Evolutionary conservation across 92 coral and sea anemone genomes (phyloP).

Genomic region (Meandrina meandrites): DNA sequence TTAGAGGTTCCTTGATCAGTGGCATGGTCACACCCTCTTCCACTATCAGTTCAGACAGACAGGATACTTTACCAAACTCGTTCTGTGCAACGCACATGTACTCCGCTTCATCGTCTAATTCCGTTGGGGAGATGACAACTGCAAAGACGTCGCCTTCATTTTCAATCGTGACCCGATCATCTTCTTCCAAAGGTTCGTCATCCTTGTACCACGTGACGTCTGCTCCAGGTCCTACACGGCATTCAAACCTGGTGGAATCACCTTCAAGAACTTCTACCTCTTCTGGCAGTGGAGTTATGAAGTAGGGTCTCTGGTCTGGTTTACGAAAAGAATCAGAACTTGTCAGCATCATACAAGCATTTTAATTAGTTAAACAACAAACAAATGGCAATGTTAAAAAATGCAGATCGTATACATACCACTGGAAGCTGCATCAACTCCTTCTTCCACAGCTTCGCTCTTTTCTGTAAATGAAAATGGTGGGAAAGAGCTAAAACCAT

Average conservation of each 20-base stretch:
- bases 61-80: conserved; percentile 68
- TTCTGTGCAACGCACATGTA: conserved; percentile 84
- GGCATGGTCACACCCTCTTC: conserved; percentile 94
- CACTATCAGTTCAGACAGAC: conserved; percentile 75
- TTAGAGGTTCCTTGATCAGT: conserved; percentile 78
- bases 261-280: conserved; percentile 90
- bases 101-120: conserved; percentile 87
- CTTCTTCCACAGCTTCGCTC: conserved; percentile 24
- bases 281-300: conserved; percentile 68
- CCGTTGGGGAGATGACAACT: conserved; percentile 71
- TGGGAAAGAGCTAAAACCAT: background rate
- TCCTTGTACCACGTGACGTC: conserved; percentile 87
- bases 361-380: background rate
- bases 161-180: conserved; percentile 70
- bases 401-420: conserved; percentile 8
- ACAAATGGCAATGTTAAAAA: background rate
- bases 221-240: conserved; percentile 72
- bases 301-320: conserved; percentile 17
- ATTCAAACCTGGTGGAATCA: conserved; percentile 76
- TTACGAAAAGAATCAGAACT: background rate
- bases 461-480: conserved; percentile 25
- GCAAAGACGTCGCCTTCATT: conserved; percentile 76
- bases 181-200: conserved; percentile 73
- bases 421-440: background rate
- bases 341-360: background rate